Percentiles rank a stretch among this genome's conserved stretches.
phyloP scores from a whole-genome alignment of 2,888 invertebrate genomes.

The Macaria liturata region DNA sequence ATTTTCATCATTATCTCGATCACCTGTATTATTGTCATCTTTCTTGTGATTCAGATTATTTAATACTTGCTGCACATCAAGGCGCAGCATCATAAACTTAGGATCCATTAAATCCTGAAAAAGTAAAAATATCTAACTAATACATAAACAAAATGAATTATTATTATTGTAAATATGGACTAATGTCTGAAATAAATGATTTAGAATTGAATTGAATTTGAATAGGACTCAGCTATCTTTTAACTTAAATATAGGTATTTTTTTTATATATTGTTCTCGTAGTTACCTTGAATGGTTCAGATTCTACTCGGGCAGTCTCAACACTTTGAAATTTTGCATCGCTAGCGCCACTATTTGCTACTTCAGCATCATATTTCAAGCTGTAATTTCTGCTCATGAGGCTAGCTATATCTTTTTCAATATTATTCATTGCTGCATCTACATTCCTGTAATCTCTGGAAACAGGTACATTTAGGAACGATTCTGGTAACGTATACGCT shows the following conservation, averaged over 20 bases:
- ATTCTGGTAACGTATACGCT: slow-evolving; percentile 50
- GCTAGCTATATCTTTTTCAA: slow-evolving; percentile 70
- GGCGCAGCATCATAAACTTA: slow-evolving; percentile 74
- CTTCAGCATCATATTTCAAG: slow-evolving; percentile 49
- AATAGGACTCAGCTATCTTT: neutral
- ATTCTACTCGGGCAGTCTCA: slow-evolving; percentile 40
- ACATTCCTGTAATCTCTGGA: slow-evolving; percentile 58
- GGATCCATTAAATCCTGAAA: slow-evolving; percentile 77
- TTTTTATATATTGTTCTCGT: neutral
- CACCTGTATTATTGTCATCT: slow-evolving; percentile 42
- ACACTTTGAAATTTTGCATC: slow-evolving; percentile 37
- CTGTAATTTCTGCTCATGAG: slow-evolving; percentile 60
- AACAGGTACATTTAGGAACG: slow-evolving; percentile 52
- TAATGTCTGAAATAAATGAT: too few relatives aligned
- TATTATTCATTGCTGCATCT: slow-evolving; percentile 58
- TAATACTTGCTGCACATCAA: slow-evolving; percentile 74
- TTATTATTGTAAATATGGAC: too few relatives aligned
- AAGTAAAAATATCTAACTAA: neutral
- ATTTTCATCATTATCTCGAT: slow-evolving; percentile 34
- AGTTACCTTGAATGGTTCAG: slow-evolving; percentile 53
- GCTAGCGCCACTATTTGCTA: slow-evolving; percentile 31
- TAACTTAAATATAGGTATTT: neutral
- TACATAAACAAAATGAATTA: too few relatives aligned
- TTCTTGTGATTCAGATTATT: slow-evolving; percentile 65
- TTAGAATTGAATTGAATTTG: too few relatives aligned